Base-by-base conservation (phyloP, 1,140 invertebrate genomes). In the Diabrotica virgifera region DNA sequence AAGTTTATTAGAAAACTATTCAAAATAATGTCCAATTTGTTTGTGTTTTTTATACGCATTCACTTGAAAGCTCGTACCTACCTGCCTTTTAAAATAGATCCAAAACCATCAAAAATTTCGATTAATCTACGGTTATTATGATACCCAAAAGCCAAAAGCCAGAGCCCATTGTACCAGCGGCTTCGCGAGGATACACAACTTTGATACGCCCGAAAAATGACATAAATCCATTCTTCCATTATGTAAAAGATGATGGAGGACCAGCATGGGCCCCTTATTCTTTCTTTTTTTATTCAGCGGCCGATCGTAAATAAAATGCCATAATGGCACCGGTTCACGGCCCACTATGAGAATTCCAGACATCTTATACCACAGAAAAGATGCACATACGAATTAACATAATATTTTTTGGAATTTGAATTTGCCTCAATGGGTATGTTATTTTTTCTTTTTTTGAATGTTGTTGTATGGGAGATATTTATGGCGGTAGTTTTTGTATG, bases 331-430 rank as follows among this genome's bases (percentile, higher is more conserved):
- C 40, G 40, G 40, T 46, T 46, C 40, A 46, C 40, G 40, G 40
- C 40, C 40, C 40, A 46, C 40, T 46, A 46, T 46, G 40, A 46
- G 40, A 46, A 46, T 46, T 46, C 40, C 40, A 46, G 40, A 46
- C 40, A 6, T 46, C 40, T 46, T 46, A 46, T 46, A 46, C 40
- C 40, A 46, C 40, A 10, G 40, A 46, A 46, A 46, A 46, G 40
- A 46, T 46, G 40, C 40, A 46, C 40, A 46, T 46, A 8, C 8
- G n/a, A 46, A 46, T 46, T 46, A 46, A 46, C 40, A 46, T 46
- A 46, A 46, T 46, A 46, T 46, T 46, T 46, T 46, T 46, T 46
- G 40, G 40, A 46, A 46, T 46, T 46, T 46, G 40, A 46, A 46
- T 46, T 46, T 46, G 40, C 40, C 40, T 46, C 40, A 46, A 46